phyloP scores from a whole-genome alignment of 2,888 invertebrate genomes.

The Nephrotoma appendiculata region DNA sequence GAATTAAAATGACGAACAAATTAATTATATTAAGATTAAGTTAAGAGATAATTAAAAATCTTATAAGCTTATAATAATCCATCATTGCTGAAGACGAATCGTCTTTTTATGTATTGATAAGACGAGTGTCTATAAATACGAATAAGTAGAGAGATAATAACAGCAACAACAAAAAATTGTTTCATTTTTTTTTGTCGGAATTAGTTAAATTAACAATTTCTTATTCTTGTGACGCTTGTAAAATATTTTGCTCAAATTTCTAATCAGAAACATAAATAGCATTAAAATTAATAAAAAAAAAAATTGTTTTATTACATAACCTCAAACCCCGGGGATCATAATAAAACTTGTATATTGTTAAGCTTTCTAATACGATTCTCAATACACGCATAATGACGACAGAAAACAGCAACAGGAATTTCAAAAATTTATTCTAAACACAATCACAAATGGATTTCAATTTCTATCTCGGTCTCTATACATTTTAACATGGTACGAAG shows the following conservation, averaged over 20 bases:
- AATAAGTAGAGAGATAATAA: neutral
- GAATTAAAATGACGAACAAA: neutral
- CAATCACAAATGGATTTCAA: neutral
- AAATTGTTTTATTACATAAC: neutral
- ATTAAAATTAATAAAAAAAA: neutral
- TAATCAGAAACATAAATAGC: neutral
- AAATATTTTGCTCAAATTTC: neutral
- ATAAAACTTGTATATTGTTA: neutral
- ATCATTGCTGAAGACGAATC: neutral
- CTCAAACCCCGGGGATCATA: neutral
- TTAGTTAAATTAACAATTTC: neutral
- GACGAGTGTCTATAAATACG: neutral
- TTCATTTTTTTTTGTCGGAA: neutral
- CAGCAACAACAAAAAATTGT: neutral
- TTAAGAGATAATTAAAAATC: neutral
- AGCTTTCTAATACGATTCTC: neutral
- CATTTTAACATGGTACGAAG: neutral
- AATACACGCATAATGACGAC: neutral
- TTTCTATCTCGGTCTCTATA: neutral
- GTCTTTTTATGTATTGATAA: neutral
- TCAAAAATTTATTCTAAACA: neutral
- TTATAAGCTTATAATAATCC: neutral
- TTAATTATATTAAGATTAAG: neutral
- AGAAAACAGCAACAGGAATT: neutral
- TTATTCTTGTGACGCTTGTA: neutral